Conservation (phyloP, 2,888 invertebrate species). For the Leptopilina drosophilae region DNA sequence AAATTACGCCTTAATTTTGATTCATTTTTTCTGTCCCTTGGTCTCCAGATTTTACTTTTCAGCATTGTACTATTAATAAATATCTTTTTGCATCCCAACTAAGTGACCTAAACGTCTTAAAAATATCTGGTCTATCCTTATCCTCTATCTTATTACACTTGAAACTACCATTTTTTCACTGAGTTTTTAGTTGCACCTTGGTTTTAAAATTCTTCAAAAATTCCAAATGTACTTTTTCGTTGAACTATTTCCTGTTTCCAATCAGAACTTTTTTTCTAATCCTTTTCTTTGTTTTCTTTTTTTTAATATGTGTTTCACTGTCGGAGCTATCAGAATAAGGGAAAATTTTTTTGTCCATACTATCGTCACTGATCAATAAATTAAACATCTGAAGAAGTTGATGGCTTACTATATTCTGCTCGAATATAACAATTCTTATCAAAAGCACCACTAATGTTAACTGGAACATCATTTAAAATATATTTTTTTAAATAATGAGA, state of each 20-base stretch:
- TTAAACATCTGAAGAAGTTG: not conserved
- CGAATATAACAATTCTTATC: not conserved
- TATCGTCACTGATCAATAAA: constrained; percentile 10
- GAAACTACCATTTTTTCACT: not conserved
- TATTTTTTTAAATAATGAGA: not conserved
- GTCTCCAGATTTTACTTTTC: not conserved
- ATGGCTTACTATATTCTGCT: not conserved
- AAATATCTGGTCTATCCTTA: constrained; percentile 7
- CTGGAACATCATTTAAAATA: not conserved
- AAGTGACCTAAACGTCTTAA: not conserved
- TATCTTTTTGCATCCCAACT: not conserved
- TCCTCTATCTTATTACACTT: not conserved
- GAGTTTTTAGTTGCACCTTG: not conserved
- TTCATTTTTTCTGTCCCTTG: constrained; percentile 5
- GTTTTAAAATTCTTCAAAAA: not conserved
- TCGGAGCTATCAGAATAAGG: constrained; percentile 10
- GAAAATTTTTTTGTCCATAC: not conserved
- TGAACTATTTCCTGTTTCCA: not conserved
- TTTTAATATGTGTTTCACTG: constrained; percentile 30
- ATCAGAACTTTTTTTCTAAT: constrained; percentile 10
- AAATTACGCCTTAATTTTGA: not conserved
- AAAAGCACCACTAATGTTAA: not conserved
- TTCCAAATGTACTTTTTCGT: constrained; percentile 4
- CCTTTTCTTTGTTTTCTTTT: not conserved
- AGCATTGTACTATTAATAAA: not conserved